phyloP scores from a whole-genome alignment of 2,113 vertebrate species.

The Paramisgurnus dabryanus region DNA sequence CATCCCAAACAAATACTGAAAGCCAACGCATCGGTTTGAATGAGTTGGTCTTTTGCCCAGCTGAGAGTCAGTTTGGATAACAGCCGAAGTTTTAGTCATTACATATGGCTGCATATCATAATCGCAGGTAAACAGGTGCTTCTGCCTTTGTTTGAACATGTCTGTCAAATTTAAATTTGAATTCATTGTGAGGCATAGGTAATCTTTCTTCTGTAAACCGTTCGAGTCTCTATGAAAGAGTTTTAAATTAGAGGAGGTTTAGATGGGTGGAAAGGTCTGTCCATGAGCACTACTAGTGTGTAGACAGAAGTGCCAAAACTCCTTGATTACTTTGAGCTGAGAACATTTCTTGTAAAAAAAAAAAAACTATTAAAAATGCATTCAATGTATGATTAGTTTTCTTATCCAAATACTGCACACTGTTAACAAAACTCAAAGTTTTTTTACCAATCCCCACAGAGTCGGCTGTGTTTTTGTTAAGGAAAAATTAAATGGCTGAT shows the following conservation, averaged over 20 bases:
- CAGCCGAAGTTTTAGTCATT: constrained; percentile 47
- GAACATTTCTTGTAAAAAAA: constrained; percentile 18
- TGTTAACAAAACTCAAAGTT: constrained; percentile 11
- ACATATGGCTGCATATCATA: constrained; percentile 40
- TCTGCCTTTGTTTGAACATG: constrained; percentile 47
- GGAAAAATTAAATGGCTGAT: constrained; percentile 64
- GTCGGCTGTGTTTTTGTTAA: background rate
- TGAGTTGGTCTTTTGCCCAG: constrained; percentile 8
- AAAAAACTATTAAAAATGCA: background rate
- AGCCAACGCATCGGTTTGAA: background rate
- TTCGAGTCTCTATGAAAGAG: constrained; percentile 36
- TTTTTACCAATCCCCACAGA: constrained; percentile 18
- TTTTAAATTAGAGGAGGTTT: constrained; percentile 40
- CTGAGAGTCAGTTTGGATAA: constrained; percentile 41
- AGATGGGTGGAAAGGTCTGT: constrained; percentile 34
- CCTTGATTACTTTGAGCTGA: background rate
- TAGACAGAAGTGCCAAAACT: no score
- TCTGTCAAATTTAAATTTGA: constrained; percentile 54
- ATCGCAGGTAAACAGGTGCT: constrained; percentile 50
- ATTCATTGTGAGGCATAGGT: constrained; percentile 49
- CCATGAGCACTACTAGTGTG: constrained; percentile 22
- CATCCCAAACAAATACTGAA: background rate
- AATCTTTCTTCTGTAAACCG: constrained; percentile 45
- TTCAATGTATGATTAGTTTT: background rate
- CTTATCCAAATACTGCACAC: background rate